A percentile compares a stretch with the other conserved stretches of the same genome.
These are phyloP conservation scores for Riptortus pedestris DNA, from an alignment of 1,140 invertebrate genomes.

Conservation along the genomic window DNA sequence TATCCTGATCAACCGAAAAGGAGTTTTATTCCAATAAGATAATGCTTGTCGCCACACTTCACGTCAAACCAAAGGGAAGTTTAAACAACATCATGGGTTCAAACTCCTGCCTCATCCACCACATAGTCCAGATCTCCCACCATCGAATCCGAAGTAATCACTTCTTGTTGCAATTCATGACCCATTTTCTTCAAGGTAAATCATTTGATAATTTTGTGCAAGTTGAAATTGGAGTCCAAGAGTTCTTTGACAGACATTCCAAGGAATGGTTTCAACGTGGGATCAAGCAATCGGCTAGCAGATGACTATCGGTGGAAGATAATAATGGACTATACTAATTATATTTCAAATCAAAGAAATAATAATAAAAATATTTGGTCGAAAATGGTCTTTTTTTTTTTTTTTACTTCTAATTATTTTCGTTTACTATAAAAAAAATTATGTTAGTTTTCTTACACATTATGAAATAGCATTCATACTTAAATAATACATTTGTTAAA, in stretches of 20 bases:
- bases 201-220: background rate
- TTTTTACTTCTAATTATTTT: no score
- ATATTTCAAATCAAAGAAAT: conserved; percentile 3
- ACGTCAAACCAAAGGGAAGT: background rate
- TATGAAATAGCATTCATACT: no score
- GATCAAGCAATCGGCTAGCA: background rate
- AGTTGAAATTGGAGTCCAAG: background rate
- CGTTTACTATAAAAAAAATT: no score
- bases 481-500: no score
- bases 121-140: background rate
- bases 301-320: background rate
- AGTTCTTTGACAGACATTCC: background rate
- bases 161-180: background rate
- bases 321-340: conserved; percentile 6
- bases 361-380: background rate
- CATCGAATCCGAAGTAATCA: background rate
- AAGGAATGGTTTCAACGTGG: conserved; percentile 7
- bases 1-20: background rate
- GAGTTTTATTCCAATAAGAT: background rate
- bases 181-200: background rate
- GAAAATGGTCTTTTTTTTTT: background rate
- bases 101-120: background rate
- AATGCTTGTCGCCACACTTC: background rate
- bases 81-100: background rate
- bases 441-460: no score